Percentiles rank a stretch among this genome's conserved stretches.
These are phyloP conservation scores for Philypnodon macrostomus DNA, from an alignment of 2,797 vertebrate species.

Conservation along the genomic window DNA sequence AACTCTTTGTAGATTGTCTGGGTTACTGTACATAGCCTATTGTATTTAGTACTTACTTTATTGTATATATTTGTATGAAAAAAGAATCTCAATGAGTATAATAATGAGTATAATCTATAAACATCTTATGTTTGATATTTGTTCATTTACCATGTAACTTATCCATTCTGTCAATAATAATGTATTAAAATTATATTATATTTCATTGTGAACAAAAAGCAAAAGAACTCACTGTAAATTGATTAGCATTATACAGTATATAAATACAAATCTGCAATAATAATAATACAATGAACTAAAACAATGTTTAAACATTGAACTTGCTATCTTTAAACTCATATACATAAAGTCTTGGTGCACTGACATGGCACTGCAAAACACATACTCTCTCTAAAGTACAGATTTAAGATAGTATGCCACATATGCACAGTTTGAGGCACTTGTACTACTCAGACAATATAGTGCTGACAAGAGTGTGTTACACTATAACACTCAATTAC, in stretches of 20 bases:
- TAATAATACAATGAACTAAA: conserved; percentile 40
- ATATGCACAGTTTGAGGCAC: conserved; percentile 78
- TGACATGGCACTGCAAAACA: conserved; percentile 40
- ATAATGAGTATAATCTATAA: too few species aligned
- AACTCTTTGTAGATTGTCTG: conserved; percentile 63
- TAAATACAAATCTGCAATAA: conserved; percentile 29
- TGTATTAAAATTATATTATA: conserved; percentile 28
- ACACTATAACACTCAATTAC: conserved; percentile 49
- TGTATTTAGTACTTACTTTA: conserved; percentile 15
- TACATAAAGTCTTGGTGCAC: conserved; percentile 45
- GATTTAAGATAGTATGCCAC: conserved; percentile 54
- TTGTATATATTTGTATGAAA: conserved; percentile 10
- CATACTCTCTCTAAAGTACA: conserved; percentile 29
- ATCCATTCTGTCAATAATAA: background rate
- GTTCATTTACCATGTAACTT: background rate
- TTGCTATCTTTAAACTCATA: conserved; percentile 30
- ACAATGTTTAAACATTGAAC: conserved; percentile 53
- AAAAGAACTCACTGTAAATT: conserved; percentile 35
- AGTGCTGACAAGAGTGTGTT: conserved; percentile 55
- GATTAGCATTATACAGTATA: conserved; percentile 32
- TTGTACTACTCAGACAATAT: conserved; percentile 76
- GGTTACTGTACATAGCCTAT: conserved; percentile 44
- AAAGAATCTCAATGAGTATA: background rate
- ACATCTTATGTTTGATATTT: background rate
- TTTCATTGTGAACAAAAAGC: conserved; percentile 43